These are phyloP conservation scores for Phorcus lineatus DNA, from an alignment of 2,888 invertebrate genomes.

Conservation along the genomic window DNA sequence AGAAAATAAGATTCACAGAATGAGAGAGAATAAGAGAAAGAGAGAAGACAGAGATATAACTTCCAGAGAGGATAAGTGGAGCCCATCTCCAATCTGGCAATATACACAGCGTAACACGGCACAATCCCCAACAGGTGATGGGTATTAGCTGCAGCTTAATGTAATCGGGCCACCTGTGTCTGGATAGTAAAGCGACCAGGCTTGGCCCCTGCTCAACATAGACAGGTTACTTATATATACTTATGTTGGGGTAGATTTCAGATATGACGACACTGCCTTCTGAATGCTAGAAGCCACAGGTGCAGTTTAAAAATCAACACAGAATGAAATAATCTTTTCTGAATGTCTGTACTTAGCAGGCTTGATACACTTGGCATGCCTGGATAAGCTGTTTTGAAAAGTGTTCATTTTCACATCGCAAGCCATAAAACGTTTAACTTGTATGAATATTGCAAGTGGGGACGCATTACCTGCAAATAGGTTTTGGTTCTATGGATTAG, in stretches of 20 bases:
- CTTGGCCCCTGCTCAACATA: neutral
- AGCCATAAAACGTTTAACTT: no score
- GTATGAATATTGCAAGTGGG: no score
- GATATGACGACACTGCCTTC: neutral
- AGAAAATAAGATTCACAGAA: no score
- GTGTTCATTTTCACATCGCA: no score
- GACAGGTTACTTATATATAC: neutral
- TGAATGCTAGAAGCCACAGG: neutral
- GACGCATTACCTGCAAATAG: no score
- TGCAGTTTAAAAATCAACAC: neutral
- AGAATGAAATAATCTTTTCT: neutral
- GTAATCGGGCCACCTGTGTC: neutral
- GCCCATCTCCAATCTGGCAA: neutral
- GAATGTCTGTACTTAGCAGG: neutral
- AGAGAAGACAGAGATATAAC: no score
- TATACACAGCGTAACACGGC: neutral
- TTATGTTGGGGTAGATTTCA: neutral
- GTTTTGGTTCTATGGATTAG: no score
- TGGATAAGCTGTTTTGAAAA: neutral
- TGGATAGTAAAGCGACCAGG: neutral
- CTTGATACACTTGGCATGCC: neutral
- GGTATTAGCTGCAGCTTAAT: neutral
- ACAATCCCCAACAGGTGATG: slow-evolving; percentile 1
- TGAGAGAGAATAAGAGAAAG: no score
- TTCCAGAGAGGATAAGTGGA: neutral